phyloP scores from a whole-genome alignment of 2,113 vertebrate genomes.

The Bos taurus region DNA sequence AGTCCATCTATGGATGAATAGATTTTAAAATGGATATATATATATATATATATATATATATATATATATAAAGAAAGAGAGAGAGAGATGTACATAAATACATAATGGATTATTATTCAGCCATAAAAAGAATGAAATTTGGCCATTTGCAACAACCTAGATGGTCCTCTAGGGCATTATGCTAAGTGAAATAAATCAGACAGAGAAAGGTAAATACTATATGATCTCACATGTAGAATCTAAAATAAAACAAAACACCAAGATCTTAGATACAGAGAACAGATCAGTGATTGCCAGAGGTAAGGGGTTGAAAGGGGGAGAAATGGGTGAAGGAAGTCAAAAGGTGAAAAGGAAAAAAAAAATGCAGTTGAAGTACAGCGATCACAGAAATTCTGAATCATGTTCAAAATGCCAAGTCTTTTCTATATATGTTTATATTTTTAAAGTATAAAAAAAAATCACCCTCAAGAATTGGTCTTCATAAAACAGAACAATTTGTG shows the following conservation, averaged over 20 bases:
- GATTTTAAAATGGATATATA: neutral
- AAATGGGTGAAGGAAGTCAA: neutral
- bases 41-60: neutral
- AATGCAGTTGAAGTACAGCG: neutral
- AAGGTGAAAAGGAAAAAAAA: neutral
- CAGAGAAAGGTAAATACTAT: neutral
- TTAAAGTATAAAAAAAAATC: neutral
- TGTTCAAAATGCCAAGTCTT: neutral
- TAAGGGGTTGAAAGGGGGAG: neutral
- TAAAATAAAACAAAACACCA: neutral
- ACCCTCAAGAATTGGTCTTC: neutral
- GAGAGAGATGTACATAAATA: neutral
- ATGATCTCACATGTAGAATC: neutral
- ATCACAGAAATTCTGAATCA: neutral
- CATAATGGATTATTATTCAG: neutral
- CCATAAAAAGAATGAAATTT: neutral
- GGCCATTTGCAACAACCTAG: neutral
- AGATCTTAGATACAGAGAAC: neutral
- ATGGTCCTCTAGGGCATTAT: neutral
- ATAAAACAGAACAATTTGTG: conserved; percentile 39
- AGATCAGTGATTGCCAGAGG: neutral
- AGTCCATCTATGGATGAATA: neutral
- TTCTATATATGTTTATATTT: neutral
- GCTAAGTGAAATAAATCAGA: neutral
- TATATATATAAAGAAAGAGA: neutral